Evolutionary conservation across 2,797 vertebrate species (phyloP).

Genomic region (Florisuga fusca): DNA sequence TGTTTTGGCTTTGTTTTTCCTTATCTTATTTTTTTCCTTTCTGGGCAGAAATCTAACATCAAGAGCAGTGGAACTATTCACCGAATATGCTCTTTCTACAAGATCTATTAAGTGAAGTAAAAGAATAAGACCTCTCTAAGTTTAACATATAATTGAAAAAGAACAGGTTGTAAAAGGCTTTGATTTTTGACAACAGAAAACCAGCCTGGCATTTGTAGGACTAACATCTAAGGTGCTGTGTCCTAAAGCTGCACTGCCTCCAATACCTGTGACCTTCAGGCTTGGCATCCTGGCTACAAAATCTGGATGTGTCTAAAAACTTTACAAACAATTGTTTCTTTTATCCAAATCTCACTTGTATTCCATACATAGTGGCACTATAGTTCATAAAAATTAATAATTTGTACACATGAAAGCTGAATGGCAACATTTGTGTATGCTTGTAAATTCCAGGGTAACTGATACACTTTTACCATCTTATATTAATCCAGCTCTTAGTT

Average conservation of each 20-base stretch:
- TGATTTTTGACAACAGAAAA: background rate
- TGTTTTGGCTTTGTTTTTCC: background rate
- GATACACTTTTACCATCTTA: slow-evolving; percentile 45
- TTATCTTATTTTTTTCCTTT: fast-evolving
- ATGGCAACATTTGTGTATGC: background rate
- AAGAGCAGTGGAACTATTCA: background rate
- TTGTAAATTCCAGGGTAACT: background rate
- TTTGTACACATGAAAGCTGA: background rate
- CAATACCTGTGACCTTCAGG: background rate
- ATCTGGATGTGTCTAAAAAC: background rate
- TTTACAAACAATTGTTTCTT: background rate
- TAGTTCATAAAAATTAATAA: background rate
- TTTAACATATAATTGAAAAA: background rate
- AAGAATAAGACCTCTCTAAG: background rate
- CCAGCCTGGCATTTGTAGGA: background rate
- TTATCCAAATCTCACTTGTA: background rate
- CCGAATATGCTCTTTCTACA: background rate
- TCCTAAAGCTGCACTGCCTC: background rate
- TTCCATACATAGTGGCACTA: background rate
- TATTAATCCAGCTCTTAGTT: background rate
- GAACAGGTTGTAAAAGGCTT: background rate
- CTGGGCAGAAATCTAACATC: background rate
- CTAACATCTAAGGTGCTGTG: background rate
- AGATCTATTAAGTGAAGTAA: background rate
- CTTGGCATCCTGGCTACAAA: background rate